Conservation (phyloP, 2,797 vertebrate species). For the Phrynocephalus vlangalii region DNA sequence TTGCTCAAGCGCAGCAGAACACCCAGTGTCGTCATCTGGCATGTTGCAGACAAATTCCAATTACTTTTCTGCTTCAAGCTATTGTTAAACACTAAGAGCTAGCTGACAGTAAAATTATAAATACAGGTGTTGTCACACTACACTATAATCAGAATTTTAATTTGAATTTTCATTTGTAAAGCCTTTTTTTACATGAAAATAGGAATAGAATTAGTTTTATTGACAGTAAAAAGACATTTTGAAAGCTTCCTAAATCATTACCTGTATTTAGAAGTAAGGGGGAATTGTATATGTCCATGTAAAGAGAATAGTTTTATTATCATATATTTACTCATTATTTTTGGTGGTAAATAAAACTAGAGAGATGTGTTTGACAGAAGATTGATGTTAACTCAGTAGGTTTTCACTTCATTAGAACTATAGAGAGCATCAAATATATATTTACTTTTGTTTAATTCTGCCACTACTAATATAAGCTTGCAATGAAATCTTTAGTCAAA, state of each 20-base stretch:
- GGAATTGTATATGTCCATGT: slow-evolving; percentile 83
- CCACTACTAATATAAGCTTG: slow-evolving; percentile 80
- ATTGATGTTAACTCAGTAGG: slow-evolving; percentile 80
- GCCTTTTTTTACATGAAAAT: slow-evolving; percentile 84
- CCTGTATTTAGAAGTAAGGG: slow-evolving; percentile 81
- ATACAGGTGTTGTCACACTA: slow-evolving; percentile 90
- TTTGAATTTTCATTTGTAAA: slow-evolving; percentile 89
- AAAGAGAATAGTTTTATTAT: slow-evolving; percentile 87
- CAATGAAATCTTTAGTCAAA: slow-evolving; percentile 79
- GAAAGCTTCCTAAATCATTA: slow-evolving; percentile 87
- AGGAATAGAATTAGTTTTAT: slow-evolving; percentile 88
- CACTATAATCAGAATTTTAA: slow-evolving; percentile 90
- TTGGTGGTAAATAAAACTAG: slow-evolving; percentile 85
- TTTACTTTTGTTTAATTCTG: slow-evolving; percentile 84
- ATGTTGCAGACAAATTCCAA: slow-evolving; percentile 87
- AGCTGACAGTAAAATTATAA: slow-evolving; percentile 91
- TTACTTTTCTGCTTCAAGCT: slow-evolving; percentile 85
- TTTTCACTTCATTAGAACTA: slow-evolving; percentile 85
- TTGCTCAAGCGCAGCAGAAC: slow-evolving; percentile 77
- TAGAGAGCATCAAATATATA: slow-evolving; percentile 84
- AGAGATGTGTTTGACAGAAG: slow-evolving; percentile 84
- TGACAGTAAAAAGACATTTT: slow-evolving; percentile 88
- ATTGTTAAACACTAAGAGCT: slow-evolving; percentile 87
- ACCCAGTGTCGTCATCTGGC: slow-evolving; percentile 82
- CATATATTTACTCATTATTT: slow-evolving; percentile 87